phyloP scores from a whole-genome alignment of 2,797 vertebrate species.

The Falco berigora region DNA sequence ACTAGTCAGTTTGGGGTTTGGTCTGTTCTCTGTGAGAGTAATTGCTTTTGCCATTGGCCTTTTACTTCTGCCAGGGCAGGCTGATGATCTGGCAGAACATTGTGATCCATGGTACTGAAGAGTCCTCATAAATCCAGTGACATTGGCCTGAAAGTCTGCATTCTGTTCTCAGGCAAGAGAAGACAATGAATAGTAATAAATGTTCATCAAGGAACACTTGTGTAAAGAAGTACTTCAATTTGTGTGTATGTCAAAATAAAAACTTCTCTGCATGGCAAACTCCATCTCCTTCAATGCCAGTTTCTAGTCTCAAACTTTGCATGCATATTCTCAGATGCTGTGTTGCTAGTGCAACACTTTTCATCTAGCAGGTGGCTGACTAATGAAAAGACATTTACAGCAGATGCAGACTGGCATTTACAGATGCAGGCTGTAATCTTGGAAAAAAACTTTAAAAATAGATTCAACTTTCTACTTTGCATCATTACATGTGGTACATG shows the following conservation, averaged over 20 bases:
- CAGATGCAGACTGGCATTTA: background rate
- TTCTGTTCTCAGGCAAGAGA: background rate
- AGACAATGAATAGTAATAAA: background rate
- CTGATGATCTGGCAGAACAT: constrained; percentile 7
- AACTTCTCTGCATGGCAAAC: background rate
- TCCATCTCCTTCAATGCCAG: background rate
- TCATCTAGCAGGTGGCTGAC: constrained; percentile 24
- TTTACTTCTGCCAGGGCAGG: background rate
- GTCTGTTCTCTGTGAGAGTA: background rate
- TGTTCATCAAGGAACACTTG: background rate
- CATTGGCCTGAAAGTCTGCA: background rate
- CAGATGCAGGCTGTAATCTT: constrained; percentile 6
- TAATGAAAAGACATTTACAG: constrained; percentile 35
- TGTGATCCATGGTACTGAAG: background rate
- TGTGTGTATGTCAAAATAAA: background rate
- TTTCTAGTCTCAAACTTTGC: background rate
- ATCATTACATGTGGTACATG: background rate
- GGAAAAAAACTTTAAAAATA: constrained; percentile 24
- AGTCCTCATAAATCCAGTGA: background rate
- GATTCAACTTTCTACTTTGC: background rate
- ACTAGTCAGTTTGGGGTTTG: background rate
- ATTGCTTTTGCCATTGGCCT: background rate
- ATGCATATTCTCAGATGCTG: background rate
- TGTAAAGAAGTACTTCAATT: background rate
- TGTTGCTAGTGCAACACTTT: background rate